phyloP scores from a whole-genome alignment of 1,140 invertebrate species.

The Eueides isabella region DNA sequence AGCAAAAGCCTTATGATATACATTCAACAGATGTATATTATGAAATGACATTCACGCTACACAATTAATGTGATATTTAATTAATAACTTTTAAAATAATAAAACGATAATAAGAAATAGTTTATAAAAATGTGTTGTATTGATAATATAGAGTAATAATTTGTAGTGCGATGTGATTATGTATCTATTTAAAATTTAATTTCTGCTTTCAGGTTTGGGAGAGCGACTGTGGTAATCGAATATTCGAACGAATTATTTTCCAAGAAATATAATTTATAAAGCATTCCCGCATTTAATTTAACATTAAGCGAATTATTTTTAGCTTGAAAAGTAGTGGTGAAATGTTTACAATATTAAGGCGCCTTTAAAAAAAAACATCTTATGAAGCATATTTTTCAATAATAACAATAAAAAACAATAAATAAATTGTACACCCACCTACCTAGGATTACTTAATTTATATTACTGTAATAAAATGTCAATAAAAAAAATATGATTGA shows the following conservation, averaged over 20 bases:
- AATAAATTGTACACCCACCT: slow-evolving; percentile 13
- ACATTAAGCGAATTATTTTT: slow-evolving; percentile 19
- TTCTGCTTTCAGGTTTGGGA: slow-evolving; percentile 63
- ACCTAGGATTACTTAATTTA: background rate
- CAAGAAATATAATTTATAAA: slow-evolving; percentile 27
- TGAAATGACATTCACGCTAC: background rate
- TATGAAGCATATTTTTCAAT: background rate
- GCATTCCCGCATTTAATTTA: slow-evolving; percentile 43
- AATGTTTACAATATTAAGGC: slow-evolving; percentile 16
- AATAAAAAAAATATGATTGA: background rate
- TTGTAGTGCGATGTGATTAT: background rate
- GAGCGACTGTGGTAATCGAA: slow-evolving; percentile 63
- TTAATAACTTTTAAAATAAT: slow-evolving; percentile 9
- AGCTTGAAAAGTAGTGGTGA: slow-evolving; percentile 12
- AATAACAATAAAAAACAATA: background rate
- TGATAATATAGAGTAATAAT: background rate
- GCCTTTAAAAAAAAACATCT: no score
- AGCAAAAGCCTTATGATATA: background rate
- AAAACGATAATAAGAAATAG: background rate
- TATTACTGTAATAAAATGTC: background rate
- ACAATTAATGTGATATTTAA: slow-evolving; percentile 9
- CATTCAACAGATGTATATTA: background rate
- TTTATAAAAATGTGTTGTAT: background rate
- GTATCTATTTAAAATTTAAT: background rate
- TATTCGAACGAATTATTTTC: slow-evolving; percentile 22